These are phyloP conservation scores for Connochaetes taurinus DNA, from an alignment of 2,113 vertebrate species.

Conservation along the genomic window DNA sequence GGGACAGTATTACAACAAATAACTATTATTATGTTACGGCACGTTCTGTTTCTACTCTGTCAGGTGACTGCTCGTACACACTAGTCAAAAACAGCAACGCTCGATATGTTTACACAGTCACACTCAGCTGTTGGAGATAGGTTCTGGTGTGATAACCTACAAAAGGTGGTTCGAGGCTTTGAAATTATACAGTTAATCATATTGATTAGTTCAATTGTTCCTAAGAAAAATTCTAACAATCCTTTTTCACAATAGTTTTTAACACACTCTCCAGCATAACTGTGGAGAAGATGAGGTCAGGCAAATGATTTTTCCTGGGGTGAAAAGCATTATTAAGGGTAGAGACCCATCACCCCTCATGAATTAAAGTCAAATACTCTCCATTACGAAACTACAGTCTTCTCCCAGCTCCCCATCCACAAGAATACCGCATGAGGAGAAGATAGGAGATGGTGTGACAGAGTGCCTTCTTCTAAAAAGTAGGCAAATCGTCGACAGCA, in stretches of 20 bases:
- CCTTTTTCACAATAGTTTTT: not conserved
- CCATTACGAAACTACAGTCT: not conserved
- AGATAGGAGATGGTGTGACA: not conserved
- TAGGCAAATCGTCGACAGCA: too few species aligned
- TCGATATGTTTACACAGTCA: not conserved
- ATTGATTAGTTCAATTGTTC: not conserved
- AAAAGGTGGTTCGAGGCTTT: not conserved
- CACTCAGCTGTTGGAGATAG: not conserved
- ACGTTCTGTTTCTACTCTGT: not conserved
- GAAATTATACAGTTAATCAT: not conserved
- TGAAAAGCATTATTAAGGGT: not conserved
- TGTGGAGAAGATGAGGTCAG: not conserved
- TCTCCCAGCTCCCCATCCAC: not conserved
- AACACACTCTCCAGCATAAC: not conserved
- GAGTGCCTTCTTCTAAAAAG: not conserved
- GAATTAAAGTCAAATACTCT: not conserved
- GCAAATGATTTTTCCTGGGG: not conserved
- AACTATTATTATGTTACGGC: not conserved
- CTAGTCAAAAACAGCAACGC: not conserved
- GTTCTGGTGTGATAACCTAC: not conserved
- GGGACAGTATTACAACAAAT: not conserved
- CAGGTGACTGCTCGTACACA: not conserved
- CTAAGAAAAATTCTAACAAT: not conserved
- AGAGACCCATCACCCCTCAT: not conserved
- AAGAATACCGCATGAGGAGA: not conserved